Evolutionary conservation across 64 coral and sea anemone genomes (phyloP).

Genomic region (Stylophora pistillata): DNA sequence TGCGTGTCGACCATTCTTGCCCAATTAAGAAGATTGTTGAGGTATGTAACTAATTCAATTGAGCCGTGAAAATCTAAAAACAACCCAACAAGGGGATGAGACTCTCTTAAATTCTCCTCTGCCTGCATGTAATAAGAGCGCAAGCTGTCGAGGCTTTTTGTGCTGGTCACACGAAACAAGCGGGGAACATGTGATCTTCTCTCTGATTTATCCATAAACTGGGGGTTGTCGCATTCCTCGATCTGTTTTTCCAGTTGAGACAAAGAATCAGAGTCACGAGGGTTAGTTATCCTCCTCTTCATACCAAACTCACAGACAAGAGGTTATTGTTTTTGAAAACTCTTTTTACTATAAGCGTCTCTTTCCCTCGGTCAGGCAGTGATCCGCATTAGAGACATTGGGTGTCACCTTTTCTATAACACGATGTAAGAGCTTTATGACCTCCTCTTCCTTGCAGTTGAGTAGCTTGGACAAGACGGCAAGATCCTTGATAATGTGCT

Average conservation of each 20-base stretch:
- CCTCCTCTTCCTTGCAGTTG: constrained; percentile 47
- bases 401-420: constrained; percentile 26
- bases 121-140: constrained; percentile 57
- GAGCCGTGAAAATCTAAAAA: constrained; percentile 62
- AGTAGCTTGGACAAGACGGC: constrained; percentile 38
- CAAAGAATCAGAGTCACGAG: neutral
- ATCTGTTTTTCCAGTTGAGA: constrained; percentile 34
- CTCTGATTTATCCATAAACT: constrained; percentile 5
- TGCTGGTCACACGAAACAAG: constrained; percentile 70
- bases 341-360: constrained; percentile 39
- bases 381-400: neutral
- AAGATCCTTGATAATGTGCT: constrained; percentile 55
- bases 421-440: constrained; percentile 50
- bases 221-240: neutral
- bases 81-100: constrained; percentile 64
- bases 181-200: constrained; percentile 47
- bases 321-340: neutral
- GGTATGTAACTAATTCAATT: constrained; percentile 49
- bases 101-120: constrained; percentile 45
- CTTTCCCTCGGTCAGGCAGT: neutral
- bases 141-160: constrained; percentile 54
- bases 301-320: neutral
- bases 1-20: constrained; percentile 44
- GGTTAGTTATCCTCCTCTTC: neutral
- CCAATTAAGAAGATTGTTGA: constrained; percentile 72